These are phyloP conservation scores for Eunapius fragilis DNA, from an alignment of 37 sponge, comb jelly and placozoan species.

Conservation along the genomic window DNA sequence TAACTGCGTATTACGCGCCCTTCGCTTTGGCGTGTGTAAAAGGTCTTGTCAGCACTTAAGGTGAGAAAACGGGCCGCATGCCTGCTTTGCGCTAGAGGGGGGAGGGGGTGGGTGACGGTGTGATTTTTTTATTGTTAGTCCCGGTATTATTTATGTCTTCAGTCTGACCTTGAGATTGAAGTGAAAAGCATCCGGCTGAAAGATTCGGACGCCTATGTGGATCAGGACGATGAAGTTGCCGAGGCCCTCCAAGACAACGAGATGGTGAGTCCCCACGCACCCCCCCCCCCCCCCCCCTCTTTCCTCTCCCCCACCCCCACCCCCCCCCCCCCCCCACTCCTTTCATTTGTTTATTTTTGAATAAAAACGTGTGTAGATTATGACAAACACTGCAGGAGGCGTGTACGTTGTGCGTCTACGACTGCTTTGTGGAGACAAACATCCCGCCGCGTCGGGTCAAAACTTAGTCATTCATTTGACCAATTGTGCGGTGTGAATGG, in stretches of 20 bases:
- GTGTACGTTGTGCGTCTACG: too few relatives aligned
- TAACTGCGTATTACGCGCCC: neutral
- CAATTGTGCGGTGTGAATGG: too few relatives aligned
- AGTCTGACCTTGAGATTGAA: constrained; percentile 54
- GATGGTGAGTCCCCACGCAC: constrained; percentile 37
- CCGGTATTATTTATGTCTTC: neutral
- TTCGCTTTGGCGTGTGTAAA: neutral
- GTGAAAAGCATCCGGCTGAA: constrained; percentile 59
- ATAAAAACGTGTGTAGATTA: too few relatives aligned
- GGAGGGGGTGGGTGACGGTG: neutral
- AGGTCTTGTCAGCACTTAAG: neutral
- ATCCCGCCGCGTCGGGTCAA: too few relatives aligned
- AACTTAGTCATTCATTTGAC: too few relatives aligned
- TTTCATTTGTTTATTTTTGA: too few relatives aligned
- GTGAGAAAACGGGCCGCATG: neutral
- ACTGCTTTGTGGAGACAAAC: too few relatives aligned
- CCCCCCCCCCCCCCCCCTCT: too few relatives aligned
- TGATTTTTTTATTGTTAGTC: neutral
- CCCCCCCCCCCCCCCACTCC: too few relatives aligned
- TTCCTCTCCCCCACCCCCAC: too few relatives aligned
- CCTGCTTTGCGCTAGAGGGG: neutral
- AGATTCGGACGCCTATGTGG: constrained; percentile 49
- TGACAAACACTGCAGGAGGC: too few relatives aligned
- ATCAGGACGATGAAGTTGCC: constrained; percentile 74
- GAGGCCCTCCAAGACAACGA: constrained; percentile 87